Conservation (phyloP, 2,797 vertebrate species). For the Takifugu ocellatus region DNA sequence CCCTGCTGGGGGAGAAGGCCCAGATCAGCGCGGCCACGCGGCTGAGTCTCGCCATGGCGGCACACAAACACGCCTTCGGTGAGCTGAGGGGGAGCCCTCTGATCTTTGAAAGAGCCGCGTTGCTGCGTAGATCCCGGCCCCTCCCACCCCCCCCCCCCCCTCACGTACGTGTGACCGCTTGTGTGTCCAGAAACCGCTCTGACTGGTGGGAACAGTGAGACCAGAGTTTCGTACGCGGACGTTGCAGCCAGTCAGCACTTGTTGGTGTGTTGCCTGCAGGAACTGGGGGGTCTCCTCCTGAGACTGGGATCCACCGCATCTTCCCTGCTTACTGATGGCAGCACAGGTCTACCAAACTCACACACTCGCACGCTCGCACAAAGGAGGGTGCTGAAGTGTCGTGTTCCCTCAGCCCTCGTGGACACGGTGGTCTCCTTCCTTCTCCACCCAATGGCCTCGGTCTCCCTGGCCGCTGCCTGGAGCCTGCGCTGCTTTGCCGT, state of each 20-base stretch:
- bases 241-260: slow-evolving; percentile 80
- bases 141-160: no score
- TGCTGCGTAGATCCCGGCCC: no score
- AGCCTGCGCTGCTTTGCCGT: slow-evolving; percentile 84
- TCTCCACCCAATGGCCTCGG: slow-evolving; percentile 79
- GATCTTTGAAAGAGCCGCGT: background rate
- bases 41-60: slow-evolving; percentile 80
- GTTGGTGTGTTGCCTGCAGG: slow-evolving; percentile 85
- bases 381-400: background rate
- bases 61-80: slow-evolving; percentile 84
- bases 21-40: slow-evolving; percentile 86
- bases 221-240: slow-evolving; percentile 69
- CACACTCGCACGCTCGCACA: background rate
- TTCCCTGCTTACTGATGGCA: slow-evolving; percentile 84
- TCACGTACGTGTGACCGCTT: no score
- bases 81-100: slow-evolving; percentile 42
- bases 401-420: slow-evolving; percentile 74
- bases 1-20: slow-evolving; percentile 90
- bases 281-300: slow-evolving; percentile 82
- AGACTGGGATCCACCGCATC: slow-evolving; percentile 82
- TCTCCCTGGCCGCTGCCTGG: slow-evolving; percentile 87
- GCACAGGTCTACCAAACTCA: slow-evolving; percentile 63
- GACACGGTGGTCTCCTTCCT: slow-evolving; percentile 83
- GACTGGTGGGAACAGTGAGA: slow-evolving; percentile 81
- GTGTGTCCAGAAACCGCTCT: slow-evolving; percentile 73